Conservation (phyloP, 2,888 invertebrate genomes). For the Lapara coniferarum region DNA sequence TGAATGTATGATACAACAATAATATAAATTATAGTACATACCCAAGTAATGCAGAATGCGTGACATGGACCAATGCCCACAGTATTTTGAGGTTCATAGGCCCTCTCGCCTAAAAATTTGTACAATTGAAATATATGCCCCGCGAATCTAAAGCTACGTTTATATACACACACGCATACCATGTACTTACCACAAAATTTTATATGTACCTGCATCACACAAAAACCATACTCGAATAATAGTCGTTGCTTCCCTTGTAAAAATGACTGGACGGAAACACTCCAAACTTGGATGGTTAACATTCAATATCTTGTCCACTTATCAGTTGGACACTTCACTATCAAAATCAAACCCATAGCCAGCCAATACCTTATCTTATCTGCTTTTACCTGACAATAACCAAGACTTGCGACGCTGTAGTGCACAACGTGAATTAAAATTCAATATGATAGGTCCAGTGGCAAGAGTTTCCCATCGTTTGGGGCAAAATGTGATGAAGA, state of each 20-base stretch:
- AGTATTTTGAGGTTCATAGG: no score
- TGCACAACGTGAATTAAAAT: slow-evolving; percentile 33
- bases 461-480: slow-evolving; percentile 66
- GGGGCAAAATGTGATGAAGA: slow-evolving; percentile 68
- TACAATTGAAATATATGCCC: no score
- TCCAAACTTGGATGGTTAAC: background rate
- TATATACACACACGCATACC: no score
- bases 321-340: slow-evolving; percentile 41
- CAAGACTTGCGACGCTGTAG: background rate
- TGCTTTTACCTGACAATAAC: slow-evolving; percentile 39
- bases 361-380: slow-evolving; percentile 67
- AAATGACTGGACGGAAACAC: background rate
- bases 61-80: no score
- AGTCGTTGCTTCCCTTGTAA: background rate
- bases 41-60: no score
- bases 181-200: no score
- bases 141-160: no score
- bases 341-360: slow-evolving; percentile 51
- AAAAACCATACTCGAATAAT: background rate
- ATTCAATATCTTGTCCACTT: slow-evolving; percentile 35
- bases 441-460: slow-evolving; percentile 72
- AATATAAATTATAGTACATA: no score
- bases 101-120: no score
- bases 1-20: no score
- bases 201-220: background rate